Base-by-base conservation (phyloP, 2,888 invertebrate species). In the Machimus rusticus region DNA sequence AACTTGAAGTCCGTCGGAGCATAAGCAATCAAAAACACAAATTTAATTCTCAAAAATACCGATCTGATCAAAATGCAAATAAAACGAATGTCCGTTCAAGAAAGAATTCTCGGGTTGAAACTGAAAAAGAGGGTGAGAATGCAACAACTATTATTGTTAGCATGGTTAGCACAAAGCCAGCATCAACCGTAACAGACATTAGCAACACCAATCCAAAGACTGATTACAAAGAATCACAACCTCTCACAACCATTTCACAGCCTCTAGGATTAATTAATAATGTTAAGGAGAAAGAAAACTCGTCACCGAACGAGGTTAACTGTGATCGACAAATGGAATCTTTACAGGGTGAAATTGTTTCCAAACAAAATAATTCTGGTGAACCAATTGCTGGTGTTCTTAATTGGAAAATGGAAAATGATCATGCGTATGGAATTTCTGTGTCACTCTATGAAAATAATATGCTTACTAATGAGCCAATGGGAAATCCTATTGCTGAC, bases 401-500 rank as follows among this genome's bases (percentile, higher is more conserved):
- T 12, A 92, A 93, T 89, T 93, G 93, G 93, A 92, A 92, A 88
- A 91, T 91, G 91, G 92, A 92, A 78, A 90, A 91, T n/a, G 93
- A 93, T 77, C 91, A 91, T 88, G 93, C 93, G 1, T 93, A 92
- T 88, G 93, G 93, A 86, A 91, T 93, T 85, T 92, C 93, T 0
- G 95, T 96, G 87, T 97, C 97, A 0, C 93, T 98, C 77, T 98
- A 98, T 91, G 98, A 98, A 91, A 95, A 95, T 90, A 96, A 97
- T 93, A 97, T 97, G 89, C 93, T 96, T 77, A 96, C 96, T 87
- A 95, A 95, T 89, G 93, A 93, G 88, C 93, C 94, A 89, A 94
- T 95, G 93, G 97, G 97, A 1, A 96, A 96, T 92, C 98, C 98
- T 0, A 96, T 98, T 89, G 98, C 98, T 19, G 98, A 98, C 93